phyloP scores from a whole-genome alignment of 2,113 vertebrate species.

The Oreochromis spilurus region DNA sequence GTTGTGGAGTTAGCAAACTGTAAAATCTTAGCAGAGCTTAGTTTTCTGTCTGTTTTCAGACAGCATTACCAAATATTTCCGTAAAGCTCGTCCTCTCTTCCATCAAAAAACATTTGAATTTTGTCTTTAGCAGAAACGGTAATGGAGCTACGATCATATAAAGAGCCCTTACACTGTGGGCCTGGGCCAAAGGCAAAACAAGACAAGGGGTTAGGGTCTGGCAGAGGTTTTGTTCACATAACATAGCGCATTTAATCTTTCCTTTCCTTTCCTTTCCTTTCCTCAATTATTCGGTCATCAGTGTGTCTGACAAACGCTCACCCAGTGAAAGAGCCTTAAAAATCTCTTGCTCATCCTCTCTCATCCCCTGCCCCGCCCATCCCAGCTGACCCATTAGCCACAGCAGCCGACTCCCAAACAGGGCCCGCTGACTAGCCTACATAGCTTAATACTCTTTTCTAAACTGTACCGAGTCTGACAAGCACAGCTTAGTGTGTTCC shows the following conservation, averaged over 20 bases:
- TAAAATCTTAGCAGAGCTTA: not conserved
- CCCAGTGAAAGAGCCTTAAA: slow-evolving; percentile 36
- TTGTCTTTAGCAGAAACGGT: not conserved
- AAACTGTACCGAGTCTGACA: slow-evolving; percentile 27
- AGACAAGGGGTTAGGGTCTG: not conserved
- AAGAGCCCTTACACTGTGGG: not conserved
- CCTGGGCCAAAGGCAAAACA: not conserved
- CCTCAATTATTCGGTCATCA: not conserved
- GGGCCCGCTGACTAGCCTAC: slow-evolving; percentile 30
- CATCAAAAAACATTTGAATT: not conserved
- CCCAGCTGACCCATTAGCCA: slow-evolving; percentile 57
- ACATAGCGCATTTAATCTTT: not conserved
- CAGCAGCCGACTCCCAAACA: slow-evolving; percentile 26
- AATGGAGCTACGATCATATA: not conserved
- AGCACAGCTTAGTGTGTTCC: slow-evolving; percentile 15
- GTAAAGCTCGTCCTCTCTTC: not conserved
- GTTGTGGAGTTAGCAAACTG: not conserved
- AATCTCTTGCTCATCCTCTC: slow-evolving; percentile 43
- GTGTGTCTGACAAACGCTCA: not conserved
- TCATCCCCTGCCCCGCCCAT: slow-evolving; percentile 48
- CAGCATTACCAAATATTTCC: not conserved
- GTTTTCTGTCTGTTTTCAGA: not conserved
- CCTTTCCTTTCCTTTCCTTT: not conserved
- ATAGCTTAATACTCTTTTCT: slow-evolving; percentile 42
- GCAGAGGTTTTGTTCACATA: slow-evolving; percentile 19